Conservation (phyloP, 2,888 invertebrate species). For the Frankliniella fusca region DNA sequence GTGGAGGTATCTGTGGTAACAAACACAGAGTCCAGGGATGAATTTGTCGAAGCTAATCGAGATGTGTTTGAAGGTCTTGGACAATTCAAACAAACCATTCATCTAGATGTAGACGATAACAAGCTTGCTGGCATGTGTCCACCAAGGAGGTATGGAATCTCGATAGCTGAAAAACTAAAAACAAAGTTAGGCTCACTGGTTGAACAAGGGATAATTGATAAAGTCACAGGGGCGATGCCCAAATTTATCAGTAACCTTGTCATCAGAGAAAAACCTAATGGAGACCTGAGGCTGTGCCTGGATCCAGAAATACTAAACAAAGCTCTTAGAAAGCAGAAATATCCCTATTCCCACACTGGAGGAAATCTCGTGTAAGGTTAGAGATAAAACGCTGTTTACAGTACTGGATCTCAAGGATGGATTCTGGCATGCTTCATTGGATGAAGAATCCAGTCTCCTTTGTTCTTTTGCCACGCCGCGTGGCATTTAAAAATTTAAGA, state of each 20-base stretch:
- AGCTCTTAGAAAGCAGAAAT: no score
- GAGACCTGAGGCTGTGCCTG: conserved; percentile 34
- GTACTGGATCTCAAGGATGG: no score
- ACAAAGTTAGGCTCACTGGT: background rate
- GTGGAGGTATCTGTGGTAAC: background rate
- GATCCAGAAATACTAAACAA: no score
- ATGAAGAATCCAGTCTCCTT: no score
- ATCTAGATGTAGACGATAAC: background rate
- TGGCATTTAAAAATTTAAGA: no score
- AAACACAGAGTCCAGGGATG: background rate
- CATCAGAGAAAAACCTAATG: conserved; percentile 23
- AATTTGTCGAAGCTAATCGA: background rate
- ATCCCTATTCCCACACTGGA: no score
- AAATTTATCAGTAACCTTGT: background rate
- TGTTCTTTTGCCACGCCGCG: no score
- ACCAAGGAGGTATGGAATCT: background rate
- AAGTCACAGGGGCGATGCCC: background rate
- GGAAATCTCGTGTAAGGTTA: no score
- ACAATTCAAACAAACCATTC: background rate
- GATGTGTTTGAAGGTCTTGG: background rate
- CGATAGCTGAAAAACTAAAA: background rate
- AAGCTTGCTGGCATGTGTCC: background rate
- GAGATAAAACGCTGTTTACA: no score
- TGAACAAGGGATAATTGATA: background rate
- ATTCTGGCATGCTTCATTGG: no score